These are phyloP conservation scores for Lacanobia oleracea DNA, from an alignment of 2,888 invertebrate genomes.

Conservation along the genomic window DNA sequence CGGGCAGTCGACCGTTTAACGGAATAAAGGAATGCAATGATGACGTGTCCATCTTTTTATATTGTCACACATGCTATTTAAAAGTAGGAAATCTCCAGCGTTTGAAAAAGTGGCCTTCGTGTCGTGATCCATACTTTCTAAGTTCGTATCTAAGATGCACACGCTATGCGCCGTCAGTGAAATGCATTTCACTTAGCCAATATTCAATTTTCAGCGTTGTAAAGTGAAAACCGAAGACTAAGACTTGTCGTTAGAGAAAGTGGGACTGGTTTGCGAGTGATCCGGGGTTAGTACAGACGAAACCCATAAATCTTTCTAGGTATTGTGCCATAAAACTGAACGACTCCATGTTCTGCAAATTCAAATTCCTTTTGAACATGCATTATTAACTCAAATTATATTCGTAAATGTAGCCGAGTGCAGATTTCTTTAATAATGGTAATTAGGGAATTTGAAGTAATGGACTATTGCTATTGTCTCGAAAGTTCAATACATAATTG, in stretches of 20 bases:
- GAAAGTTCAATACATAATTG: constrained; percentile 29
- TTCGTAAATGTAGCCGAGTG: constrained; percentile 30
- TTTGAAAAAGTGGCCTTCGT: constrained; percentile 42
- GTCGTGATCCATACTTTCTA: constrained; percentile 67
- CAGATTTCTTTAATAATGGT: constrained; percentile 16
- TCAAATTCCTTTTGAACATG: constrained; percentile 30
- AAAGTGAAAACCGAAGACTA: constrained; percentile 60
- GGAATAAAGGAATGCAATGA: constrained; percentile 85
- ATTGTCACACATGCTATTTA: constrained; percentile 51
- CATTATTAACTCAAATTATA: constrained; percentile 26
- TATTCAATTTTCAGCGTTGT: constrained; percentile 65
- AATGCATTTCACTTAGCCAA: constrained; percentile 63
- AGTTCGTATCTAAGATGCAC: constrained; percentile 57
- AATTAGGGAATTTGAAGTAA: constrained; percentile 27
- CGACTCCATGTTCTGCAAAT: constrained; percentile 31
- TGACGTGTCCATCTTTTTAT: constrained; percentile 72
- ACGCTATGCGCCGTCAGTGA: constrained; percentile 54
- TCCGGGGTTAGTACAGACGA: constrained; percentile 45
- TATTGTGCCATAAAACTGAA: constrained; percentile 40
- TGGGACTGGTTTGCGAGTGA: constrained; percentile 60
- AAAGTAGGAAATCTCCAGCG: constrained; percentile 19
- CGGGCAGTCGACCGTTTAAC: constrained; percentile 85
- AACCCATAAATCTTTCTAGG: constrained; percentile 51
- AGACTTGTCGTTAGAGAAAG: constrained; percentile 67
- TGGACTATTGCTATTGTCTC: constrained; percentile 34